These are phyloP conservation scores for Notocelia uddmanniana DNA, from an alignment of 2,888 invertebrate genomes.

Conservation along the genomic window DNA sequence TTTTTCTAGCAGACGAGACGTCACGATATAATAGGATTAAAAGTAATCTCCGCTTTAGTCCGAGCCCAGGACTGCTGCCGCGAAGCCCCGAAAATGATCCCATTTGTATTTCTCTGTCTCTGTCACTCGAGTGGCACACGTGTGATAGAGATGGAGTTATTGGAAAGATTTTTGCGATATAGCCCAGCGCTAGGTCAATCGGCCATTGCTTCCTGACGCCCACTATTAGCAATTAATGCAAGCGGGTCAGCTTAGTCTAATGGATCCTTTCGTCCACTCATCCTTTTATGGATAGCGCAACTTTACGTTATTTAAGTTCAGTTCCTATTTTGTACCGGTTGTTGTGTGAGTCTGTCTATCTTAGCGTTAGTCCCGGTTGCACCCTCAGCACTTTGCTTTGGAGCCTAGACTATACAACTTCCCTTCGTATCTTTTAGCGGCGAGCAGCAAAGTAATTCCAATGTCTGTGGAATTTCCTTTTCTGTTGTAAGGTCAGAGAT, in stretches of 20 bases:
- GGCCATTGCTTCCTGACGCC: constrained; percentile 36
- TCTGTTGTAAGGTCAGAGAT: too few species aligned
- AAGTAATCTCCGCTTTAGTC: constrained; percentile 10
- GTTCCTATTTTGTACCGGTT: neutral
- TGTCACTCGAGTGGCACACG: too few species aligned
- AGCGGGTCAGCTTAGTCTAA: constrained; percentile 34
- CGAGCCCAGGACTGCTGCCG: neutral
- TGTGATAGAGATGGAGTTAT: too few species aligned
- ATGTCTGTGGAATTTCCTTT: too few species aligned
- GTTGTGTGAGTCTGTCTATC: neutral
- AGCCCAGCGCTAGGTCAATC: constrained; percentile 20
- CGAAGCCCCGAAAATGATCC: too few species aligned
- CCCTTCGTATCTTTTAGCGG: too few species aligned
- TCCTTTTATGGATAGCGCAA: constrained; percentile 14
- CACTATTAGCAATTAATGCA: constrained; percentile 23
- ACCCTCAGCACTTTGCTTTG: neutral
- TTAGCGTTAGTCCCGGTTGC: neutral
- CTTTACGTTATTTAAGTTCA: constrained; percentile 2
- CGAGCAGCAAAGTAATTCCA: too few species aligned
- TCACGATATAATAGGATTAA: constrained; percentile 19
- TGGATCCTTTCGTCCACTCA: constrained; percentile 9
- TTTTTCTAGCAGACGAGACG: constrained; percentile 12
- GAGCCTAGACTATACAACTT: neutral
- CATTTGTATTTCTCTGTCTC: too few species aligned
- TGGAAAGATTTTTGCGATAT: too few species aligned